Base-by-base conservation (phyloP, 2,888 invertebrate species). In the Eilema caniola region DNA sequence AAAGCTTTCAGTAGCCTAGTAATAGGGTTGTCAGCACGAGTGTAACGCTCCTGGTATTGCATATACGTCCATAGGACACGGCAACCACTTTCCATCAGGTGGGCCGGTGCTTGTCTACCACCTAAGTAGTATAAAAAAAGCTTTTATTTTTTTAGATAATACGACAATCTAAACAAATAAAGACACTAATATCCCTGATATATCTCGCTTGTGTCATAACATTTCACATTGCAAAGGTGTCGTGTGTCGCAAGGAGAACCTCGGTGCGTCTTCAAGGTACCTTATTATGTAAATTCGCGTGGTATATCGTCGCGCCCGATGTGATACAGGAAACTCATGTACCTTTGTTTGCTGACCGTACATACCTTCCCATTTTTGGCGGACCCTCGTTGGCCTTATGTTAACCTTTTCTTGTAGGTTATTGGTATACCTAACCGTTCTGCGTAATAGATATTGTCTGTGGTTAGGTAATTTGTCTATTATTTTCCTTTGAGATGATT, bases 181-280 rank as follows among this genome's bases (percentile, higher is more conserved):
- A 53, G 20, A 11, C 20, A 7, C 24, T 11, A 41, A 25, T 41
- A 63, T 77, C 67, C 69, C 71, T 79, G 68, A 71, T 61, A 74
- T n/a, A 69, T 74, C 47, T 31, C 69, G 68, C 72, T 67, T 62
- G 74, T 68, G 67, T 25, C 68, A 63, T 64, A 63, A 53, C 31
- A 71, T 73, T 76, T 69, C 75, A 72, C 72, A 66, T 73, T 59
- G 66, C 41, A 71, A 66, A 72, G 70, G 65, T 74, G 31, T 62
- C 20, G 1, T 53, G 72, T 81, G 80, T 65, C 66, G 82, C 70
- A 81, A 81, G 47, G n/a, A 63, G 63, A 63, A 24, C 24, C 69
- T 59, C 80, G 66, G 66, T 61, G 71, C 80, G 62, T 76, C 79
- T 77, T 76, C 85, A 70, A 70, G 70, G 70, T 61, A 64, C 69